Base-by-base conservation (phyloP, 1,140 invertebrate genomes). In the Dendroctonus valens region DNA sequence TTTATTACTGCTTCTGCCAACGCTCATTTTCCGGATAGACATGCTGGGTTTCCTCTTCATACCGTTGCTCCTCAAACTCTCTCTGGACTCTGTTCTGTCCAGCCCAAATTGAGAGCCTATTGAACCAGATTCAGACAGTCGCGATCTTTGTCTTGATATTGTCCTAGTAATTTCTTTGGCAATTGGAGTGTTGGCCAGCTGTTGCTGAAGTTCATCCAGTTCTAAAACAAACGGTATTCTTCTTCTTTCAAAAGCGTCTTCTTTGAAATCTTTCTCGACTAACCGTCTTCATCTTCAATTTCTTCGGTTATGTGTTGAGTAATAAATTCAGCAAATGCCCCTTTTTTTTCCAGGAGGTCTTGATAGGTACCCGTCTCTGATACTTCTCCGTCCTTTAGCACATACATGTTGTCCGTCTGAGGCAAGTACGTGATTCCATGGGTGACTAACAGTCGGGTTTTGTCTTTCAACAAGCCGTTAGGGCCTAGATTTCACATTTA, bases 401-500 rank as follows among this genome's bases (percentile, higher is more conserved):
- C 93, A 70, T 95, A 79, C 58, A 97, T 94, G 65, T 91, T 84
- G 80, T 97, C 92, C 0, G 91, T 89, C 75, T 95, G 86, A 0
- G 91, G 89, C 67, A 97, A 81, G 75, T 92, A 94, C 3, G 91
- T 91, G 46, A 96, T 91, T 67, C 91, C 89, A 76, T 96, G 93
- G 0, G 94, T 96, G 12, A 96, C 92, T 52, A 96, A 83, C 14
- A 96, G 75, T 65, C 93, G 82, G 0, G 93, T 94, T 76, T 92
- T 94, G 46, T 85, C 82, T 66, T 87, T 88, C n/a, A 96, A 79
- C 3, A 96, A 63, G 26, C 93, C 69, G 9, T 60, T 42, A 5
- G 65, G 65, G 40, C 65, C 59, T 62, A 39, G 7, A 11, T n/a
- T 52, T n/a, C n/a, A n/a, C 9, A 12, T 52, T 52, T 2, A 52